phyloP scores from a whole-genome alignment of 1,140 invertebrate genomes.

The Stegodyphus dumicola region DNA sequence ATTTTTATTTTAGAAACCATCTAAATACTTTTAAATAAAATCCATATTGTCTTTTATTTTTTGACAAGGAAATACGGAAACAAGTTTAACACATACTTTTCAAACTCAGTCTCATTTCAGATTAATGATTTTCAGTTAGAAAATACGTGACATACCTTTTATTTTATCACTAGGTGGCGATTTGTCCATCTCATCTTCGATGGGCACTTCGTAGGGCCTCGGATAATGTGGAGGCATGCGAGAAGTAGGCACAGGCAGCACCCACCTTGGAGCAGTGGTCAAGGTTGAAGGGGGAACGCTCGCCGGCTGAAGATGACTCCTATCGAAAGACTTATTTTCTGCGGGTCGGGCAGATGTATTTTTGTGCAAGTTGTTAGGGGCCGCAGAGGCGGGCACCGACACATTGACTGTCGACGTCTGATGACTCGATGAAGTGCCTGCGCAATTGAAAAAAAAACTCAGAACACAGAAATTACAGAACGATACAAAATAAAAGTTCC shows the following conservation, averaged over 20 bases:
- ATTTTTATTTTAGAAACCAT: background rate
- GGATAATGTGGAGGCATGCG: conserved; percentile 1
- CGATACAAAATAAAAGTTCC: too few species aligned
- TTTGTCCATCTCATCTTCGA: conserved; percentile 54
- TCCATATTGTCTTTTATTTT: background rate
- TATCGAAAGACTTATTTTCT: conserved; percentile 5
- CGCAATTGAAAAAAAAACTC: too few species aligned
- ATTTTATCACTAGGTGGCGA: conserved; percentile 36
- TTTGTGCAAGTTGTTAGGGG: background rate
- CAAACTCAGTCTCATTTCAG: background rate
- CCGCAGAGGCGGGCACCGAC: conserved; percentile 8
- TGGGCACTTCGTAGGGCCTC: conserved; percentile 53
- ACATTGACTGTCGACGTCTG: conserved; percentile 20
- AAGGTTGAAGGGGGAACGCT: background rate
- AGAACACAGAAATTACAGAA: too few species aligned
- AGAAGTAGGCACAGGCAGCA: background rate
- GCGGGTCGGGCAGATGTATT: background rate
- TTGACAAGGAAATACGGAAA: background rate
- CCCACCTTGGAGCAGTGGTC: background rate
- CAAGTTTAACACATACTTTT: background rate
- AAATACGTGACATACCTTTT: conserved; percentile 9
- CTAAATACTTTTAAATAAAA: background rate
- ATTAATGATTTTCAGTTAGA: background rate
- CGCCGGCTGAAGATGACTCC: background rate
- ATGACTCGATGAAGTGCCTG: conserved; percentile 10